Base-by-base conservation (phyloP, 1,140 invertebrate species). In the Drosophila lacteicornis region DNA sequence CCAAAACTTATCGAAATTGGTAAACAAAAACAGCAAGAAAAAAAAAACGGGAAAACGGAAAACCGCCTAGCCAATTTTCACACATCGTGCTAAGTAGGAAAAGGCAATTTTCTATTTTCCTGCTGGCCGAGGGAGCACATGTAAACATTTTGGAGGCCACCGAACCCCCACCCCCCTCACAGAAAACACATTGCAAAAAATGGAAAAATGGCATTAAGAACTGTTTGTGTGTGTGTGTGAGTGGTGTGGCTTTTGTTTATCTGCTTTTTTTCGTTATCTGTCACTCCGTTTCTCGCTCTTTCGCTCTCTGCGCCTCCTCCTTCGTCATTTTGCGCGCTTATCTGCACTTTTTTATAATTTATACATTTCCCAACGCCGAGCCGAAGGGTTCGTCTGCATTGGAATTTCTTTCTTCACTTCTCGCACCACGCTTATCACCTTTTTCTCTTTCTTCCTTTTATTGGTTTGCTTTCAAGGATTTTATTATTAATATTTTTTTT, bases 41-140 rank as follows among this genome's bases (percentile, higher is more conserved):
- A 43, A 43, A 27, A 33, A 17, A 69, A 86, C 69, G 75, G 82
- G 61, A 66, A 50, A 42, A 58, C 33, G 49, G 55, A 56, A 17
- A 66, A 50, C 60, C 27, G 49, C 80, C 80, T 85, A 74, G 83
- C 80, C 81, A 88, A 84, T 88, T 83, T 84, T 88, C 83, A 88
- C 84, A 77, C 66, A 70, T 78, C 45, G 43, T 62, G 40, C 53
- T 57, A 76, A 79, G 83, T 68, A 55, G 80, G 59, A 84, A 86
- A 88, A 71, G 68, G 76, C 76, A 66, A 88, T 87, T 88, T 79
- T 84, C 66, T 76, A 78, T 87, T 88, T 87, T 84, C 74, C 83
- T 68, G 60, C 70, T 63, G 62, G 50, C 46, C 53, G 53, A 40
- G 36, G 75, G 36, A 73, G 55, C 71, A 88, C 80, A 88, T 88